Conservation (phyloP, 2,888 invertebrate genomes). For the Ochropleura plecta region DNA sequence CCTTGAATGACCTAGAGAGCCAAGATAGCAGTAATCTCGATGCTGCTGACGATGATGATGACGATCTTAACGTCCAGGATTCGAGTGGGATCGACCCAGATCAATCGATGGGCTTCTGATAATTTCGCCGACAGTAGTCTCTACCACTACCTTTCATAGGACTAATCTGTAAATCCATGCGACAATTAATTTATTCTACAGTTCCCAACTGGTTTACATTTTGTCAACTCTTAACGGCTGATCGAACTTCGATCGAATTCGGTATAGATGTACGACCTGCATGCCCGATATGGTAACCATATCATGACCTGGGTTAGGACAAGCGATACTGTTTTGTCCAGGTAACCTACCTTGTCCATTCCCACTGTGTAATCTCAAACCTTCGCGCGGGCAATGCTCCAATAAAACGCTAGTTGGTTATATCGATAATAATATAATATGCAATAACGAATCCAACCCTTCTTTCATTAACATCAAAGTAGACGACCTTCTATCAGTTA, state of each 20-base stretch:
- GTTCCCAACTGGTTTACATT: background rate
- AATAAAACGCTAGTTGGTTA: background rate
- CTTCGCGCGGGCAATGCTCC: background rate
- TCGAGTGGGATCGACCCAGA: background rate
- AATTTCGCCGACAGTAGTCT: background rate
- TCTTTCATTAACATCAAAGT: background rate
- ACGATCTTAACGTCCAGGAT: background rate
- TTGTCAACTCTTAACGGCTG: background rate
- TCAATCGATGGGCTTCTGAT: background rate
- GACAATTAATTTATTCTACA: background rate
- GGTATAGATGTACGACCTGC: background rate
- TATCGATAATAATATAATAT: background rate
- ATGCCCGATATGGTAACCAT: background rate
- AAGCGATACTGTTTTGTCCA: background rate
- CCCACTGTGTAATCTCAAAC: background rate
- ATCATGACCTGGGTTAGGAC: background rate
- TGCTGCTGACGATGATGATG: background rate
- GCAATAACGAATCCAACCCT: constrained; percentile 7
- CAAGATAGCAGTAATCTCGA: background rate
- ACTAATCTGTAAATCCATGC: background rate
- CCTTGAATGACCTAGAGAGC: background rate
- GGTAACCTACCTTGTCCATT: background rate
- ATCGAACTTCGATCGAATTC: background rate
- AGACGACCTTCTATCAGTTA: background rate
- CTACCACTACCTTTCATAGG: background rate